Evolutionary conservation across 2,888 invertebrate genomes (phyloP), one percentile per base, ranked within the genome.

Genomic region (Zeuzera pyrina): DNA sequence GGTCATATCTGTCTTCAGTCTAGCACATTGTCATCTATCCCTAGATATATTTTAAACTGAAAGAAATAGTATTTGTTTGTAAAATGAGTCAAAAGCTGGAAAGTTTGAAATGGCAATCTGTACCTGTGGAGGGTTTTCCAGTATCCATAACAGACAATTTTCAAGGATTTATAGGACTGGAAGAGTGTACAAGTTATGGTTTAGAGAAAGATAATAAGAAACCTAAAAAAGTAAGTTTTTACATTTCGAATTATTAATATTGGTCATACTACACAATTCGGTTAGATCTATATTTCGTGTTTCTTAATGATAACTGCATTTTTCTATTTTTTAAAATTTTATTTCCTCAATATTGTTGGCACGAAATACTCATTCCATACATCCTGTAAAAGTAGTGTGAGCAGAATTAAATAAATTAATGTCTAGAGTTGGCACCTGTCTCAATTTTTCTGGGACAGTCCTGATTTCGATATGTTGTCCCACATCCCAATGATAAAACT

Each of bases 141-240:
- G 51, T 55, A 1, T 55, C 71, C 3, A 52, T 67, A 45, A 49
- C 68, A 1, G 69, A 72, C 12, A 72, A 71, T 36, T 79, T 90
- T 31, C 89, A 91, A 41, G 91, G 90, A 7, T 85, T 94, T 38
- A 85, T 92, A 19, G 93, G 91, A 1, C 85, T 94, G 25, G 93
- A 94, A 69, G 93, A 93, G 53, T 87, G 94, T 37, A 86, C 86
- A 2, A 87, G 89, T 43, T 93, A 93, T 56, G 85, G 86, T 39
- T 60, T 89, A 26, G 83, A 79, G 43, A 74, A 60, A 48, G 68
- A 67, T 23, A 54, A 29, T 30, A 87, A 43, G 56, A 62, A 41
- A 36, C 41, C 49, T 3, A 68, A 55, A 72, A 78, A 68, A 74
- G 83, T 69, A 62, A 44, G 43, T 30, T 1, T 14, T 1, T 10